Percentiles rank a stretch among this genome's conserved stretches.
These are phyloP conservation scores for Ranitomeya imitator DNA, from an alignment of 2,113 vertebrate species.

Conservation along the genomic window DNA sequence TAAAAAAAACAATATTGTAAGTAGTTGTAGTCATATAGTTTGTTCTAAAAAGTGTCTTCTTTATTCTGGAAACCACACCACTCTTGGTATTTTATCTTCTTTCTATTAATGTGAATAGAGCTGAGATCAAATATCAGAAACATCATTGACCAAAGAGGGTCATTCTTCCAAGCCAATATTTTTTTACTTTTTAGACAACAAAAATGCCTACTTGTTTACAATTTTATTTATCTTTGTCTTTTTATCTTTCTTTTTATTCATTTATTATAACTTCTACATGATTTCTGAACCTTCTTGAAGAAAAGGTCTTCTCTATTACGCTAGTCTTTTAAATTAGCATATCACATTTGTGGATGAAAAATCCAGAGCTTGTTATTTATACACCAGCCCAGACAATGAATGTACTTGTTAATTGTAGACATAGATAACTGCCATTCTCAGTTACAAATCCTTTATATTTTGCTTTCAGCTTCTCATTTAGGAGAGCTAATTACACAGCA, in stretches of 20 bases:
- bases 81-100: no score
- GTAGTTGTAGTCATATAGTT: no score
- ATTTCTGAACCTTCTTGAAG: not conserved
- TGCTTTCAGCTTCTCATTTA: constrained; percentile 37
- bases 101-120: no score
- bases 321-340: constrained; percentile 66
- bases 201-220: not conserved
- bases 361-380: constrained; percentile 70
- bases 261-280: no score
- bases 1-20: no score
- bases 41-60: no score
- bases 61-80: no score
- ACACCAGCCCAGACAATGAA: constrained; percentile 66
- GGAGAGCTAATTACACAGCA: constrained; percentile 52
- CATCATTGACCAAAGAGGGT: no score
- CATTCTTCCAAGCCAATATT: not conserved
- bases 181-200: not conserved
- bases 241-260: not conserved
- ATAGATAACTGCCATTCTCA: constrained; percentile 63
- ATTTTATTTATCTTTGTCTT: not conserved
- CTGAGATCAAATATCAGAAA: not conserved
- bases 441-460: constrained; percentile 62
- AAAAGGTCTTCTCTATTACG: not conserved
- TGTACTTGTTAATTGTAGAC: constrained; percentile 66
- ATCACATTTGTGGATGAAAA: constrained; percentile 66